Percentiles rank a stretch among this genome's conserved stretches.
phyloP scores from a whole-genome alignment of 1,140 invertebrate species.

The Trachymyrmex cornetzi region DNA sequence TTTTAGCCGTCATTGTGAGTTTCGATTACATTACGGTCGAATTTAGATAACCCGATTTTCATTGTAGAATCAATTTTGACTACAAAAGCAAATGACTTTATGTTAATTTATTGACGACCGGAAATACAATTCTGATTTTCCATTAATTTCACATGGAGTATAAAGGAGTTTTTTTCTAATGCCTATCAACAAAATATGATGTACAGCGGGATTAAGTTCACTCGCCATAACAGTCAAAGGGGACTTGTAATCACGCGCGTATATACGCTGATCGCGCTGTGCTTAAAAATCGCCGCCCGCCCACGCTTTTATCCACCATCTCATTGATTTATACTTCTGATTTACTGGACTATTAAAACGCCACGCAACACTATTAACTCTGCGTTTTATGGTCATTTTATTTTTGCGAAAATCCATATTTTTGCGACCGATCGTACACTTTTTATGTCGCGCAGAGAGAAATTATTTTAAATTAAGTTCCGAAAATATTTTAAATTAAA shows the following conservation, averaged over 20 bases:
- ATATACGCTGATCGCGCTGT: not conserved
- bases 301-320: not conserved
- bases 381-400: slow-evolving; percentile 26
- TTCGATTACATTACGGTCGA: not conserved
- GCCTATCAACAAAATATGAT: not conserved
- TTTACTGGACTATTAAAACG: slow-evolving; percentile 53
- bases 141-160: not conserved
- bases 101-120: not conserved
- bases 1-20: not conserved
- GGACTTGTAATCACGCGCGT: slow-evolving; percentile 4
- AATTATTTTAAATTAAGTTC: slow-evolving; percentile 54
- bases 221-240: not conserved
- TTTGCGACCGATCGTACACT: slow-evolving; percentile 3
- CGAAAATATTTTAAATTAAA: slow-evolving; percentile 56
- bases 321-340: slow-evolving; percentile 50
- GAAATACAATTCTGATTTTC: not conserved
- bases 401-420: not conserved
- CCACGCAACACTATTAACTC: slow-evolving; percentile 51
- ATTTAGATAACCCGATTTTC: slow-evolving; percentile 31
- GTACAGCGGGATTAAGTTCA: not conserved
- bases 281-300: slow-evolving; percentile 28
- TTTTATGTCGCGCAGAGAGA: not conserved
- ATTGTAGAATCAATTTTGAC: slow-evolving; percentile 14
- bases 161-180: not conserved
- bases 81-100: not conserved